phyloP scores from a whole-genome alignment of 2,888 invertebrate genomes.

The Caenorhabditis sinica region DNA sequence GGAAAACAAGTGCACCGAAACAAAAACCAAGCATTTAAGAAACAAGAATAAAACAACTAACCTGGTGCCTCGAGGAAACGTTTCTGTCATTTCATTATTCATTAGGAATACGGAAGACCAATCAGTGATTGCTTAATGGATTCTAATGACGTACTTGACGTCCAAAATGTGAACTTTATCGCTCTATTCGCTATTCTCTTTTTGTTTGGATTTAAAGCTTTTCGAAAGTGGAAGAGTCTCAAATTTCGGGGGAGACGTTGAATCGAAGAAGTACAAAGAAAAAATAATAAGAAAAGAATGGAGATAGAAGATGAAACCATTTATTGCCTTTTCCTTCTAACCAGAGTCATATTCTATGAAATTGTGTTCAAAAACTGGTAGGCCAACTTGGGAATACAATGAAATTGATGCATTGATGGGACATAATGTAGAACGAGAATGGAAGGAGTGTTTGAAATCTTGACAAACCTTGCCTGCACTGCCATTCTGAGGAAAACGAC shows the following conservation, averaged over 20 bases:
- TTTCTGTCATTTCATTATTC: conserved; percentile 22
- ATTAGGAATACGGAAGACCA: conserved; percentile 18
- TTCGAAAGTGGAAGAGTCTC: conserved; percentile 46
- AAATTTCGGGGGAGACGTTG: conserved; percentile 37
- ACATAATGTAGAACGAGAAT: too few species aligned
- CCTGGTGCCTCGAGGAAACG: conserved; percentile 16
- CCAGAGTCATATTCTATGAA: too few species aligned
- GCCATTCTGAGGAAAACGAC: background rate
- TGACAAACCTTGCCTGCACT: too few species aligned
- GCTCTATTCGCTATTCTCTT: background rate
- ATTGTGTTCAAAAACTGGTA: background rate
- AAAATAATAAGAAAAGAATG: conserved; percentile 38
- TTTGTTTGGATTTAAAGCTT: conserved; percentile 33
- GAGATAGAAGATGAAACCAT: background rate
- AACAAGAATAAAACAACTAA: conserved; percentile 8
- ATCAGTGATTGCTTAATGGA: conserved; percentile 18
- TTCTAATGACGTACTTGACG: conserved; percentile 40
- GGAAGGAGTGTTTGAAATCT: too few species aligned
- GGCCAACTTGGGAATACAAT: background rate
- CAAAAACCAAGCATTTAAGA: background rate
- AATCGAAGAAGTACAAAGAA: conserved; percentile 43
- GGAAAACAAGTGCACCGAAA: too few species aligned
- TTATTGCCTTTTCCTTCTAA: background rate
- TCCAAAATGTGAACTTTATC: conserved; percentile 28
- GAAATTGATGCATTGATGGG: too few species aligned